phyloP scores from a whole-genome alignment of 1,140 invertebrate species.

The Bombus fervidus region DNA sequence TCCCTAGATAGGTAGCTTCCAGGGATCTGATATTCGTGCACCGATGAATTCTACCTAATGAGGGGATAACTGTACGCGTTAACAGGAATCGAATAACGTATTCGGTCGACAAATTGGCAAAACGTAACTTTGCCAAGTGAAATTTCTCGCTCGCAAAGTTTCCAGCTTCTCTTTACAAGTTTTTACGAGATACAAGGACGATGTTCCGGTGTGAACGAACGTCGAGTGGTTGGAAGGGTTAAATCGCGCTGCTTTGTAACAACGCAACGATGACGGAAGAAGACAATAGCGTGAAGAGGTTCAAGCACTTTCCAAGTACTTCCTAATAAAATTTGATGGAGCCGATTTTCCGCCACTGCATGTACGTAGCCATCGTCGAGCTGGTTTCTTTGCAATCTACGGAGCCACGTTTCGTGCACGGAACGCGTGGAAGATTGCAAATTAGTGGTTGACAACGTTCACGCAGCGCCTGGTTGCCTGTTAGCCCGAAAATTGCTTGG shows the following conservation, averaged over 20 bases:
- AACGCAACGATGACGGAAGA: constrained; percentile 20
- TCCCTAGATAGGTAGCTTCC: constrained; percentile 21
- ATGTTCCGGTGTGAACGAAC: not conserved
- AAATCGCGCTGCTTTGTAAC: constrained; percentile 14
- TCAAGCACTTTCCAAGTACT: constrained; percentile 33
- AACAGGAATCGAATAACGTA: constrained; percentile 40
- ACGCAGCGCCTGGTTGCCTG: not conserved
- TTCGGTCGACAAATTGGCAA: constrained; percentile 2
- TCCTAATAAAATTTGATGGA: constrained; percentile 48
- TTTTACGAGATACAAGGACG: not conserved
- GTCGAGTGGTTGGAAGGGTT: not conserved
- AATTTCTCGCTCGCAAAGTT: constrained; percentile 19
- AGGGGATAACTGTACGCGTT: constrained; percentile 52
- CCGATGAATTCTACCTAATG: constrained; percentile 7
- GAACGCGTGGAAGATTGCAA: not conserved
- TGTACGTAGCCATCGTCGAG: not conserved
- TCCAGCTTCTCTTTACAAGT: not conserved
- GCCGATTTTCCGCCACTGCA: not conserved
- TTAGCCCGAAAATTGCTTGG: constrained; percentile 13
- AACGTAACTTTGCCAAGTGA: constrained; percentile 23
- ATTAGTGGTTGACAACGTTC: constrained; percentile 16
- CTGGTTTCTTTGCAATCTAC: not conserved
- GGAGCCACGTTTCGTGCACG: no score
- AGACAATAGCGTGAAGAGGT: constrained; percentile 33
- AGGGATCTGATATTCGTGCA: not conserved